Evolutionary conservation across 2,113 vertebrate genomes (phyloP).

Genomic region (Kryptolebias marmoratus): DNA sequence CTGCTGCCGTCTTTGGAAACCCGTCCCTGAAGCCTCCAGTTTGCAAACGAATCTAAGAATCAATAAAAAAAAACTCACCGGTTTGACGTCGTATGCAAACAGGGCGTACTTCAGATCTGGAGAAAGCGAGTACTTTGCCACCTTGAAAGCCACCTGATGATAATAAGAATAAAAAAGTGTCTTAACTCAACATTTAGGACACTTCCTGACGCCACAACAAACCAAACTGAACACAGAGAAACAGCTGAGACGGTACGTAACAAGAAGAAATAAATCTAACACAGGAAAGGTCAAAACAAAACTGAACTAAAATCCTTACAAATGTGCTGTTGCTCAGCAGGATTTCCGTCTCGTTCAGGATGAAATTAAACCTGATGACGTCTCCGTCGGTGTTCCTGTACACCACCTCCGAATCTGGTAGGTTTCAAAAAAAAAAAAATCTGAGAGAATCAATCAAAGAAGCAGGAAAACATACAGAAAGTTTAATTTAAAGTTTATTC

Average conservation of each 20-base stretch:
- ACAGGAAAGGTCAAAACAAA: too few species aligned
- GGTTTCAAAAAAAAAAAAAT: not conserved
- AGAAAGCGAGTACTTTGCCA: conserved; percentile 90
- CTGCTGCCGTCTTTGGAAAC: conserved; percentile 11
- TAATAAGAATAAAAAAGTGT: not conserved
- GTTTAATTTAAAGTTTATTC: too few species aligned
- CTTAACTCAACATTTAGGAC: not conserved
- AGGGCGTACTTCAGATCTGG: conserved; percentile 93
- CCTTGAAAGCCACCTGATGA: conserved; percentile 91
- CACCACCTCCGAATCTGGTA: conserved; percentile 88
- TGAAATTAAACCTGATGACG: conserved; percentile 90
- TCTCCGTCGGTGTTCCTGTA: conserved; percentile 90
- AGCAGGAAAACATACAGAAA: too few species aligned
- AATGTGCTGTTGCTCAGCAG: conserved; percentile 92
- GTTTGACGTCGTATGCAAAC: conserved; percentile 93
- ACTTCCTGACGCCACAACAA: not conserved
- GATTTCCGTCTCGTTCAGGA: conserved; percentile 86
- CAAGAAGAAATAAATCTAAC: too few species aligned
- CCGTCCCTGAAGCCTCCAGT: conserved; percentile 15
- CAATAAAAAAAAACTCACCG: conserved; percentile 81
- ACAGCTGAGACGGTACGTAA: not conserved
- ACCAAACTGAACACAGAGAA: not conserved
- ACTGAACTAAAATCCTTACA: conserved; percentile 77
- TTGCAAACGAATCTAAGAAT: conserved; percentile 57
- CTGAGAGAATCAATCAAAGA: not conserved